Base-by-base conservation (phyloP, 2,888 invertebrate species). In the Heliothis peltigera region DNA sequence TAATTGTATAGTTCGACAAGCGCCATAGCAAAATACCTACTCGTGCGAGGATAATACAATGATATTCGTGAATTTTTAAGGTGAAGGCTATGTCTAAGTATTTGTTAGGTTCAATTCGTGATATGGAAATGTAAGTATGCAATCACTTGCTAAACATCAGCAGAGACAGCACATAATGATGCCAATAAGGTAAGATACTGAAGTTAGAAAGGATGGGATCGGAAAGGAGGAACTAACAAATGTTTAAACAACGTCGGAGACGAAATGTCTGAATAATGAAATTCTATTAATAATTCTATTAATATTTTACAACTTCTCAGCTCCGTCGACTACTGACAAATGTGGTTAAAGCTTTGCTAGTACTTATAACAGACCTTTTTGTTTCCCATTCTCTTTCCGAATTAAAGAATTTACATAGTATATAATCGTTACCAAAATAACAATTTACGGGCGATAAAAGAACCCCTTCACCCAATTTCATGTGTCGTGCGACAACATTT, bases 1-100 rank as follows among this genome's bases (percentile, higher is more conserved):
- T 10, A 32, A 32, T 32, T 32, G 5, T 4, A n/a, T 39, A 10
- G 12, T n/a, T 39, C 17, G 22, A 25, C 17, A 28, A 39, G 10
- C 7, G 4, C 5, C 4, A 4, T 17, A 19, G 2, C 15, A 21
- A 47, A 32, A 53, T 35, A 25, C 15, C 18, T 44, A 32, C 32
- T 32, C 32, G 32, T 32, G 4, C 10, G 32, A 52, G 17, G n/a
- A 10, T 51, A n/a, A n/a, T n/a, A 4, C 32, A 32, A 32, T 70
- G 49, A 42, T 46, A 21, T 2, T 54, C 49, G 54, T 73, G 48
- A 64, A 56, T 48, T 44, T 53, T 17, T 46, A 64, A 71, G 64
- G 72, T 71, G 51, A 64, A 73, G 49, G 53, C 66, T 59, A 59
- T 35, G 19, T 43, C n/a, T 17, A 42, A 44, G 21, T 42, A 53